Evolutionary conservation across 2,113 vertebrate species (phyloP).

Genomic region (Gambusia holbrooki): DNA sequence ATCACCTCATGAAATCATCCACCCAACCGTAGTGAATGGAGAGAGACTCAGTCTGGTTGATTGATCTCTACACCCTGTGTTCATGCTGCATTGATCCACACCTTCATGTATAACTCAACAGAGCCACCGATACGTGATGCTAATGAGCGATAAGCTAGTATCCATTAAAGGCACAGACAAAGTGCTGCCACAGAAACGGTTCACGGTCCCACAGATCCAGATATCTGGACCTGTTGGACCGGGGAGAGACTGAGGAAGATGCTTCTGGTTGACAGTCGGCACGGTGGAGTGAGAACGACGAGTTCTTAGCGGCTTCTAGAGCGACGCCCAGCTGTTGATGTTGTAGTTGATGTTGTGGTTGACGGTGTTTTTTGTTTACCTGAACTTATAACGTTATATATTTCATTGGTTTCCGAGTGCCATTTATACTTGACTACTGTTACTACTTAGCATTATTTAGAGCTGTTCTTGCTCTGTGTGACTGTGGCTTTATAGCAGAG

Average conservation of each 20-base stretch:
- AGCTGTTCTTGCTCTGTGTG: conserved; percentile 59
- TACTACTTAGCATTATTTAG: conserved; percentile 69
- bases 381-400: conserved; percentile 67
- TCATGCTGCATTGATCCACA: conserved; percentile 59
- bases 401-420: conserved; percentile 72
- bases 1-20: conserved; percentile 14
- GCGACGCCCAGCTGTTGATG: conserved; percentile 56
- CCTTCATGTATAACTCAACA: not conserved
- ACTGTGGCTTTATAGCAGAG: conserved; percentile 37
- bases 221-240: conserved; percentile 11
- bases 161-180: conserved; percentile 3
- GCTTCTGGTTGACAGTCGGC: not conserved
- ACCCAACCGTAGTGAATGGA: conserved; percentile 8
- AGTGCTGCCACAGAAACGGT: conserved; percentile 25
- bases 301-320: conserved; percentile 10
- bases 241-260: not conserved
- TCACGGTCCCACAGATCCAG: not conserved
- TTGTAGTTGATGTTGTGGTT: conserved; percentile 68
- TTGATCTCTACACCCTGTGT: conserved; percentile 48
- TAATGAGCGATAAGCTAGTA: conserved; percentile 4
- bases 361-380: conserved; percentile 69
- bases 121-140: not conserved
- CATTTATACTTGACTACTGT: conserved; percentile 75
- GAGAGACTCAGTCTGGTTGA: conserved; percentile 21
- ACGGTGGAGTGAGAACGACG: not conserved